Base-by-base conservation (phyloP, 2,888 invertebrate species). In the Scaptomyza caliginosa region DNA sequence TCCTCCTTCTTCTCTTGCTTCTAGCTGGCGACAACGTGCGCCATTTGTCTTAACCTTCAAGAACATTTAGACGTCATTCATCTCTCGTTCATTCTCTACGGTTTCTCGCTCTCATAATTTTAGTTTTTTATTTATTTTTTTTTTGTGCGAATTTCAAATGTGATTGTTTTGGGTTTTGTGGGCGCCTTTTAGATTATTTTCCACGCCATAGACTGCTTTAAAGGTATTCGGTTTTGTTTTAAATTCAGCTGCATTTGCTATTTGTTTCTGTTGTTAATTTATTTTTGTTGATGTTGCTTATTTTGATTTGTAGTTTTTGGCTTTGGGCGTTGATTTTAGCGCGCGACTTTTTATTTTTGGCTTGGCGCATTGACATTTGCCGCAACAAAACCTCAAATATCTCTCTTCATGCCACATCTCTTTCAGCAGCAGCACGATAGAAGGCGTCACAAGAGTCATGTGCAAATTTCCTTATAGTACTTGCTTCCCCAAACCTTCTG, bases 61-160 rank as follows among this genome's bases (percentile, higher is more conserved):
- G 69, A 74, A 58, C 81, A 79, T 86, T 86, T 79, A 84, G 88
- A 86, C 85, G 85, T 86, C 85, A 86, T 88, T 77, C 86, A 88
- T 84, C 64, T 88, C 76, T 1, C 30, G 30, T 16, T 16, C 34
- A 4, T 8, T 16, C 16, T 16, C 34, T 3, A 6, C 30, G 81
- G 62, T 1, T 6, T 86, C 76, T 78, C 64, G 0, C 13, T 86
- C 74, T 75, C 84, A 87, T 83, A 78, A 83, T 76, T 86, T n/a
- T n/a, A n/a, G n/a, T n/a, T n/a, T n/a, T n/a, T n/a, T n/a, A n/a
- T n/a, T n/a, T n/a, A n/a, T n/a, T n/a, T n/a, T 77, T 26, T 45
- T 82, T 77, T 28, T 46, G 49, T 56, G 74, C 67, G 67, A 76
- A 78, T 70, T 55, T 28, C 55, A 65, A 67, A 51, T 39, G 45